These are phyloP conservation scores for Macaca fascicularis DNA, from an alignment of 2,113 vertebrate species.

Conservation along the genomic window T2T-MFA8v1.1 NC_088375.1:139406001-139406500, in stretches of 20 bases:
- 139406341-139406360: background rate
- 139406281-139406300: background rate
- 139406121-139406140: background rate
- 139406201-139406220: background rate
- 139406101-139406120: background rate
- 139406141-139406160: background rate
- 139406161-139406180: background rate
- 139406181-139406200: background rate
- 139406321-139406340: conserved; percentile 5
- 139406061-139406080: background rate
- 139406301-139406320: background rate
- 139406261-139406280: background rate
- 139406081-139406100: too few species aligned
- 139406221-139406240: background rate
- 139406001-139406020: background rate
- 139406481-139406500: background rate
- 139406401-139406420: background rate
- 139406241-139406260: background rate
- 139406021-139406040: background rate
- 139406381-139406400: background rate
- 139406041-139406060: background rate
- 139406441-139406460: background rate
- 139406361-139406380: background rate
- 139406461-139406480: background rate
- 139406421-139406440: conserved; percentile 1